Base-by-base conservation (phyloP, 2,888 invertebrate species). In the Orthosia incerta region DNA sequence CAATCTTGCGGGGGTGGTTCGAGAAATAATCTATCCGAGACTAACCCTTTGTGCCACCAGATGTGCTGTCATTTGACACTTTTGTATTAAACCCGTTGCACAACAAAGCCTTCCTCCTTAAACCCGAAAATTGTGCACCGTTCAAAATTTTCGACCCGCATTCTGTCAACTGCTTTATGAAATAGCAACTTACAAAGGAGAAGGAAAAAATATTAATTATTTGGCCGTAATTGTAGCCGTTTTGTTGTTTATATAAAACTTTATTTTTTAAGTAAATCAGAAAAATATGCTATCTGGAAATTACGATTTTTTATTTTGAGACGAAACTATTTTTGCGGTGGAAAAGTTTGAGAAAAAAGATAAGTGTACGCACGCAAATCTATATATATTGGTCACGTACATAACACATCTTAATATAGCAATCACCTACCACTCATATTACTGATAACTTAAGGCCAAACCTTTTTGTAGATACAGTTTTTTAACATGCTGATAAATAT, bases 51-150 rank as follows among this genome's bases (percentile, higher is more conserved):
- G 95, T 95, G 93, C 88, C 87, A 91, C 94, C 96, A 96, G 96
- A 96, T 96, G 96, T 94, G 95, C 95, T 95, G 96, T 96, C 96
- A 96, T 96, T 96, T 95, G 96, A 96, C 96, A 96, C 96, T 96
- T 96, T 95, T 96, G 96, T 96, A 96, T 95, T 96, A 96, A 89
- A 94, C 94, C 94, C 94, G 94, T 96, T 96, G 96, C 96, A 96
- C 96, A 95, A 96, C 96, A 96, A 96, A 94, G 94, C 86, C 94
- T 93, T 94, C 93, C 95, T 94, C 93, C 95, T 95, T 95, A 95
- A 94, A 93, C 93, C 94, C 95, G 94, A 95, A 96, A 95, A 95
- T 94, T 95, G 95, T 95, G 92, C 94, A 94, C 91, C 94, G 94
- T 92, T 94, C 92, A 92, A 92, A 92, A 94, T 93, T 93, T 93